Evolutionary conservation across 2,888 invertebrate genomes (phyloP).

Genomic region (Protodeltote pygarga): DNA sequence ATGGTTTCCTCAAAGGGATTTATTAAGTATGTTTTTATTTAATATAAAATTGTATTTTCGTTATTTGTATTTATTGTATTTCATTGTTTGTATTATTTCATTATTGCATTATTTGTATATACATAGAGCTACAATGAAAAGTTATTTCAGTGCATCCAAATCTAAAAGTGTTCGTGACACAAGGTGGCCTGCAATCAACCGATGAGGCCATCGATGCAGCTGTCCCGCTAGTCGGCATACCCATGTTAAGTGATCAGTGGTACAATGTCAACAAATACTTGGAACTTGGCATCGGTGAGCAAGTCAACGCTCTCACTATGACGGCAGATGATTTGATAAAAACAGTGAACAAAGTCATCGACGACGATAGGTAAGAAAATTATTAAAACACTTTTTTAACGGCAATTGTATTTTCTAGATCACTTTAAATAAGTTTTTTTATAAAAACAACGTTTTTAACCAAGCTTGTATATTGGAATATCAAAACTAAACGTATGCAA

Average conservation of each 20-base stretch:
- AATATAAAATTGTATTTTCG: no score
- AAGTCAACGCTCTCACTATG: conserved; percentile 23
- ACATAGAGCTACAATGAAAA: no score
- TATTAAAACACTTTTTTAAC: not conserved
- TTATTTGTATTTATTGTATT: no score
- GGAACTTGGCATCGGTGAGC: conserved; percentile 36
- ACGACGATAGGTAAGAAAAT: conserved; percentile 9
- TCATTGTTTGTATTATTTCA: no score
- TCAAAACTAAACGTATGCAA: no score
- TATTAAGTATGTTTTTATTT: no score
- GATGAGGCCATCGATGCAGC: conserved; percentile 49
- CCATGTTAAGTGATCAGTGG: conserved; percentile 49
- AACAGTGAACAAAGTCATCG: conserved; percentile 6
- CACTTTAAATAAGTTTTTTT: no score
- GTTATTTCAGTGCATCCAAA: conserved; percentile 52
- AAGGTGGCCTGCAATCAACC: conserved; percentile 46
- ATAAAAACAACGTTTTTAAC: no score
- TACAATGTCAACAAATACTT: conserved; percentile 42
- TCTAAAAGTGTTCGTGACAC: conserved; percentile 48
- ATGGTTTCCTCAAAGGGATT: conserved; percentile 56
- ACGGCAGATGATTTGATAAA: conserved; percentile 1
- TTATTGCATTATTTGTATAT: no score
- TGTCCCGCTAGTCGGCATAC: conserved; percentile 49
- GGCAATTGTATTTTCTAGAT: no score
- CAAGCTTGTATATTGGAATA: no score